These are phyloP conservation scores for Oxyteleia sp. DNA, from an alignment of 2,888 invertebrate species.

Conservation along the genomic window DNA sequence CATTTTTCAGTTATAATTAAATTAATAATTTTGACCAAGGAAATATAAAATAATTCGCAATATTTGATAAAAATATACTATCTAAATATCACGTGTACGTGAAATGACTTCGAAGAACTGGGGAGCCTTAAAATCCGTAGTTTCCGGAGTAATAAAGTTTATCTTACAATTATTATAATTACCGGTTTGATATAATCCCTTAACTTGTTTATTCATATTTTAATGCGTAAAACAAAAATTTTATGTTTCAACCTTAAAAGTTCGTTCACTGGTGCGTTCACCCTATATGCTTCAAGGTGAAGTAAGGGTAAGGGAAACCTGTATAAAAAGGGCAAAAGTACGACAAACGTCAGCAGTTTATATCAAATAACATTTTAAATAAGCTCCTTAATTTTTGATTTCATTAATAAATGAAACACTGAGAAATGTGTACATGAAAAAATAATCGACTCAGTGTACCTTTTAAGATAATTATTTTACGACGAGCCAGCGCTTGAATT, in stretches of 20 bases:
- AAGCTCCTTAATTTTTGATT: neutral
- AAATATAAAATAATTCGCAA: too few species aligned
- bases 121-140: neutral
- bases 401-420: too few species aligned
- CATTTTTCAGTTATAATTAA: too few species aligned
- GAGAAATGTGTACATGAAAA: too few species aligned
- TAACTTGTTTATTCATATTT: slow-evolving; percentile 49
- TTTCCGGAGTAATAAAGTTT: slow-evolving; percentile 33
- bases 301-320: slow-evolving; percentile 54
- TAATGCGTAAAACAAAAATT: slow-evolving; percentile 48
- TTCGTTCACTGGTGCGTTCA: slow-evolving; percentile 60
- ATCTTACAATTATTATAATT: slow-evolving; percentile 59
- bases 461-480: neutral
- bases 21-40: too few species aligned
- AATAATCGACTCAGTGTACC: too few species aligned
- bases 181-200: slow-evolving; percentile 26
- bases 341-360: slow-evolving; percentile 5
- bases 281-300: slow-evolving; percentile 60
- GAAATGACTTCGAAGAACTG: neutral
- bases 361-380: slow-evolving; percentile 19
- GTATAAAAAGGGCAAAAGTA: slow-evolving; percentile 45
- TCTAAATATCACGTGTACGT: neutral
- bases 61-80: neutral
- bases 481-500: neutral
- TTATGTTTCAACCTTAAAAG: slow-evolving; percentile 59